Base-by-base conservation (phyloP, 2,888 invertebrate genomes). In the Luffia ferchaultella region DNA sequence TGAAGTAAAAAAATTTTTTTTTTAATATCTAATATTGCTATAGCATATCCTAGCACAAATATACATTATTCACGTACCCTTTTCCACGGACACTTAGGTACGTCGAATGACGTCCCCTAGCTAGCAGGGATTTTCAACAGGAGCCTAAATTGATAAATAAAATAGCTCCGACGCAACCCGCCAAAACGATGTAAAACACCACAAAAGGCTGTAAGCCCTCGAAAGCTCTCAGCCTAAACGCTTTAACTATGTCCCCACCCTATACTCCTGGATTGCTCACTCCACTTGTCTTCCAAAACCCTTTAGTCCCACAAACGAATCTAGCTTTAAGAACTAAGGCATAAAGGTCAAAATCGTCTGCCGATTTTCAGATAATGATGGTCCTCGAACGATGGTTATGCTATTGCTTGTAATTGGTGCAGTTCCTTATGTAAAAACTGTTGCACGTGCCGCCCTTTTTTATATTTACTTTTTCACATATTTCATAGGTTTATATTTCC, bases 281-380 rank as follows among this genome's bases (percentile, higher is more conserved):
- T 79, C 78, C 74, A 82, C 82, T 82, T 79, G 73, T 83, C 82
- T 83, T 80, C 82, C 73, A 78, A 82, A 79, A 73, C 73, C 71
- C 73, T 68, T 73, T 64, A 75, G 70, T 64, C 65, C 70, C 70
- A 69, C 64, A 73, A 60, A 62, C 71, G 62, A 79, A 67, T 77
- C 65, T 76, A 62, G 64, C 64, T 71, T 68, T 62, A 73, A 71
- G 66, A 54, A 52, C 58, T 53, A 64, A 55, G 56, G 55, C 56
- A 64, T 76, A 70, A 72, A 62, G 66, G 65, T 62, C 16, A 70
- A 60, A 63, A 72, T 76, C 19, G 63, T 64, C 53, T 73, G 67
- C 58, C 55, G 53, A 50, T 42, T 48, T 54, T 70, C 64, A 76
- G 83, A 82, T 83, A 82, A 83, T 82, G 82, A 82, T 82, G 82